Conservation (phyloP, 2,888 invertebrate species). For the Leptopilina drosophilae region DNA sequence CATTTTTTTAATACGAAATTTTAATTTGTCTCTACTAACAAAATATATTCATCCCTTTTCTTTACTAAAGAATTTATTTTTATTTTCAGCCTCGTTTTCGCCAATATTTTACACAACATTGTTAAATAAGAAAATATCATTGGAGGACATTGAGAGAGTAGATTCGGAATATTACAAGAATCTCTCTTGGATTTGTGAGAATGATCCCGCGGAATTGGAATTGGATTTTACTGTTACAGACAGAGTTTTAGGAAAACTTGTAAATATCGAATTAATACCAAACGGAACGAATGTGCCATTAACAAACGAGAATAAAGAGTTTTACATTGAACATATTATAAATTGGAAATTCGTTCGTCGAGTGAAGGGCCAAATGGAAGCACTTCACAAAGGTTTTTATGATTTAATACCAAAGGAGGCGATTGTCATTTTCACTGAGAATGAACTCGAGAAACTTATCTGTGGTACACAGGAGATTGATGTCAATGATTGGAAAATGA, state of each 20-base stretch:
- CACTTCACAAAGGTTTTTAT: slow-evolving; percentile 96
- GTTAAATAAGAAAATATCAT: slow-evolving; percentile 94
- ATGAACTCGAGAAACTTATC: slow-evolving; percentile 97
- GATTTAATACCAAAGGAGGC: slow-evolving; percentile 93
- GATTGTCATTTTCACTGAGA: slow-evolving; percentile 98
- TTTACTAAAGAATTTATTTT: background rate
- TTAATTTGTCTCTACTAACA: background rate
- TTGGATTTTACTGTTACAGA: slow-evolving; percentile 98
- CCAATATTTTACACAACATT: slow-evolving; percentile 99
- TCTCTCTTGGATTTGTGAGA: slow-evolving; percentile 95
- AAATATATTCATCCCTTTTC: too few relatives aligned
- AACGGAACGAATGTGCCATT: slow-evolving; percentile 94
- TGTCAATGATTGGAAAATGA: slow-evolving; percentile 98
- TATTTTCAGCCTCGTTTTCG: slow-evolving; percentile 95
- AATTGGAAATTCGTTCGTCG: slow-evolving; percentile 98
- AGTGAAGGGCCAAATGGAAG: slow-evolving; percentile 96
- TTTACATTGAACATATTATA: slow-evolving; percentile 98
- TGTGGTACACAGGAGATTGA: slow-evolving; percentile 99
- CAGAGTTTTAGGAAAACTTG: slow-evolving; percentile 96
- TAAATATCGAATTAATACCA: slow-evolving; percentile 93
- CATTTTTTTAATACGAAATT: slow-evolving; percentile 1
- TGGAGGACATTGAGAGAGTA: slow-evolving; percentile 99
- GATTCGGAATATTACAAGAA: slow-evolving; percentile 99
- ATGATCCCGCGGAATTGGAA: slow-evolving; percentile 96
- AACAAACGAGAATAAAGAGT: slow-evolving; percentile 96